Evolutionary conservation across 1,140 invertebrate species (phyloP), one percentile per base, ranked within the genome.

Genomic region (Diorhabda sublineata): DNA sequence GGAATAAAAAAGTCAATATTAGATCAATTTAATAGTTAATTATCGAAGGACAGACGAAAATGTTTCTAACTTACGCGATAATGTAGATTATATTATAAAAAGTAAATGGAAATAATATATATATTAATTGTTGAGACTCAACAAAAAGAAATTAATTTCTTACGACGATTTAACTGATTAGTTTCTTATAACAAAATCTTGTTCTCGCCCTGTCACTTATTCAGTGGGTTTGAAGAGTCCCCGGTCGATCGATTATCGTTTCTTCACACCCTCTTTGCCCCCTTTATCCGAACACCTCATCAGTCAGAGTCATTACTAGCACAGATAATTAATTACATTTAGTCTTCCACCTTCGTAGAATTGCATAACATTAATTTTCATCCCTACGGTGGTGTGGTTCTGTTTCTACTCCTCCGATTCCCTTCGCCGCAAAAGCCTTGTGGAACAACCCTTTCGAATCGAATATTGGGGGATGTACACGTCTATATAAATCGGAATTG

Each of bases 251-350:
- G 65, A 67, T 67, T 67, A 60, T 60, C 65, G 65, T 67, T 67
- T 67, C 65, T 69, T 47, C 43, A 66, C 69, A 59, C 72, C 52
- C 57, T 69, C 70, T 11, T 56, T 61, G 59, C 71, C 43, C 69
- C 57, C 45, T 62, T 62, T 60, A 73, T 74, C 77, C 74, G 75
- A 78, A 81, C 80, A 81, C 79, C 80, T 81, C 80, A 81, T 81
- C 80, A 81, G 80, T 80, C 80, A 81, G 80, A 81, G 80, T 81
- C 80, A 81, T 81, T 81, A 81, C 79, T 76, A 81, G 79, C 79
- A 78, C 78, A 81, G 79, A 81, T 81, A 81, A 81, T 81, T 81
- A 81, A 81, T 81, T 81, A 80, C 80, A 80, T 81, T 81, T 81
- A 81, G 77, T 81, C 79, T 79, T 77, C 79, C 75, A 80, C 80